A percentile compares a stretch with the other conserved stretches of the same genome.
phyloP scores from a whole-genome alignment of 2,113 vertebrate genomes.

The Rhabdornis inornatus region DNA sequence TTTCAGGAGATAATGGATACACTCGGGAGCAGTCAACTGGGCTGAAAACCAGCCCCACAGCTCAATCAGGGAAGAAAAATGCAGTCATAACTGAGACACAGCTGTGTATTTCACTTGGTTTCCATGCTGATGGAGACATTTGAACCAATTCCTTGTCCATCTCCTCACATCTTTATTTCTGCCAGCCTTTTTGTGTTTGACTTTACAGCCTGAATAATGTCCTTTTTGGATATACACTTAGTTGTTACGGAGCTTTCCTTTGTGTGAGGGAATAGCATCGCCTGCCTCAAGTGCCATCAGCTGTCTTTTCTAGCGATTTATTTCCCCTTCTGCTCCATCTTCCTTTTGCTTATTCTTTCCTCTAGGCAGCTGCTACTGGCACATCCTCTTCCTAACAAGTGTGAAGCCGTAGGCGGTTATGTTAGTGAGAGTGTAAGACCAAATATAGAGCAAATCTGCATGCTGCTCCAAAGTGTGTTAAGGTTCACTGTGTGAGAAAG shows the following conservation, averaged over 20 bases:
- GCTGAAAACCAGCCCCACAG: background rate
- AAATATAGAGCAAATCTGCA: background rate
- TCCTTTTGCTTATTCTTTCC: background rate
- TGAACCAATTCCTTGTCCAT: background rate
- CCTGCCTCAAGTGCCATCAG: background rate
- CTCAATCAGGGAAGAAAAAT: background rate
- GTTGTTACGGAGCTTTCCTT: accelerated
- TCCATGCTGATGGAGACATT: background rate
- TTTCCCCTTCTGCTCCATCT: background rate
- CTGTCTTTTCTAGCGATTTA: background rate
- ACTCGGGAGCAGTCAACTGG: background rate
- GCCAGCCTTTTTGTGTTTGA: background rate
- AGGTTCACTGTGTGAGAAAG: background rate
- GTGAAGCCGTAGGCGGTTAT: background rate
- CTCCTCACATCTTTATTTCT: background rate
- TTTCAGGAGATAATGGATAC: background rate
- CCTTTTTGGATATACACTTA: background rate
- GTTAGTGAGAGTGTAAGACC: background rate
- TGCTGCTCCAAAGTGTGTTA: background rate
- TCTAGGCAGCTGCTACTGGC: background rate
- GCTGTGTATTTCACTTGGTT: background rate
- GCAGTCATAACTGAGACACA: background rate
- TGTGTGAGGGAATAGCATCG: background rate
- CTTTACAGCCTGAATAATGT: background rate
- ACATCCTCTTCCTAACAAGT: background rate